Percentiles rank a stretch among this genome's conserved stretches.
Evolutionary conservation across 2,888 invertebrate species (phyloP).

Genomic region (Drosophila anomelani): DNA sequence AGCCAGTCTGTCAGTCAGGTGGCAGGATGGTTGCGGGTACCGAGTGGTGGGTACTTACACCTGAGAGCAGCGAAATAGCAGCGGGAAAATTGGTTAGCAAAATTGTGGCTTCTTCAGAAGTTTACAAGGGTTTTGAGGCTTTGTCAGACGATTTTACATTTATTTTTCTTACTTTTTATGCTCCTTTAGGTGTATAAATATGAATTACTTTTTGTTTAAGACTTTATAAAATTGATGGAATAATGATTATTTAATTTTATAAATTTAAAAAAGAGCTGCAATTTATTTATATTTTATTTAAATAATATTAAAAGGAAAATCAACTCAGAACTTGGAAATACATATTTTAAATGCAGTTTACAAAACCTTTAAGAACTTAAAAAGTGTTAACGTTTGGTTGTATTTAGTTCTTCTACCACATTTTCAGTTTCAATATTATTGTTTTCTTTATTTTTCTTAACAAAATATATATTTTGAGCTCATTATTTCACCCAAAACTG

Average conservation of each 20-base stretch:
- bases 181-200: background rate
- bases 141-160: background rate
- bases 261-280: too few species aligned
- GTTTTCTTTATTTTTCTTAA: background rate
- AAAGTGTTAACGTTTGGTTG: too few species aligned
- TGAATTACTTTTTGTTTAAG: background rate
- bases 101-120: background rate
- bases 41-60: conserved; percentile 3
- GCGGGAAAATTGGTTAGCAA: background rate
- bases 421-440: background rate
- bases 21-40: conserved; percentile 11
- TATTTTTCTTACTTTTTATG: background rate
- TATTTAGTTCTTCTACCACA: too few species aligned
- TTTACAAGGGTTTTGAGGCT: background rate
- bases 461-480: background rate
- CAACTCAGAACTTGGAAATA: too few species aligned
- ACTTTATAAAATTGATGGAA: background rate
- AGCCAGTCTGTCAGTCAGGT: conserved; percentile 26
- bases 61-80: background rate
- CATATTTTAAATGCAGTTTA: background rate
- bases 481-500: background rate
- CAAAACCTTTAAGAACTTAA: background rate
- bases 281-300: too few species aligned
- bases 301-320: too few species aligned
- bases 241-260: too few species aligned